phyloP scores from a whole-genome alignment of 2,797 vertebrate species.

The Myotis daubentonii region DNA sequence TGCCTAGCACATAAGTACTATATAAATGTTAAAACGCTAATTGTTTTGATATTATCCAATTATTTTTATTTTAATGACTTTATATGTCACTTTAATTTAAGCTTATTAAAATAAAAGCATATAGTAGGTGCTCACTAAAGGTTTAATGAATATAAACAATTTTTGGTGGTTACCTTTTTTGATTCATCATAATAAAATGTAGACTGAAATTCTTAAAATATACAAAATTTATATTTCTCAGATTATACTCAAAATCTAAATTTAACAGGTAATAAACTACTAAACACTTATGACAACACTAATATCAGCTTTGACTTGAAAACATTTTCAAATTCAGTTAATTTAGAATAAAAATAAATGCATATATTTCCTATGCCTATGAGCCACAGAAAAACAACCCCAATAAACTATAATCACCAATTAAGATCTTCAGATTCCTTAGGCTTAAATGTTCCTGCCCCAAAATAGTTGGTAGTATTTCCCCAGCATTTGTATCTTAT shows the following conservation, averaged over 20 bases:
- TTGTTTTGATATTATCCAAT: neutral
- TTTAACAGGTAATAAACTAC: neutral
- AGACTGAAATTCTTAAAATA: neutral
- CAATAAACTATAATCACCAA: neutral
- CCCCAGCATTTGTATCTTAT: neutral
- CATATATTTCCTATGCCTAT: neutral
- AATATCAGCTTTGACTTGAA: neutral
- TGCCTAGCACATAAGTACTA: neutral
- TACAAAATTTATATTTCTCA: neutral
- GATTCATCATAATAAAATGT: neutral
- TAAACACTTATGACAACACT: neutral
- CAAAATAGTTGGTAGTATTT: neutral
- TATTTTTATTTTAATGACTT: neutral
- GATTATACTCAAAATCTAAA: neutral
- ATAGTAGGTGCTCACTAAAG: neutral
- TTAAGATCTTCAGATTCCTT: neutral
- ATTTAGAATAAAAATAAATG: conserved; percentile 14
- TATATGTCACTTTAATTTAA: conserved; percentile 1
- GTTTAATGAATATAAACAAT: conserved; percentile 31
- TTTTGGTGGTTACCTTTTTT: neutral
- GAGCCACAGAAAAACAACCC: neutral
- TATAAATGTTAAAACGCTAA: neutral
- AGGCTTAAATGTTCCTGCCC: neutral
- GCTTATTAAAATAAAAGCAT: conserved; percentile 2
- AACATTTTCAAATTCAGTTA: conserved; percentile 15